A percentile compares a stretch with the other conserved stretches of the same genome.
phyloP scores from a whole-genome alignment of 2,113 vertebrate genomes.

The Nothobranchius kuhntae region DNA sequence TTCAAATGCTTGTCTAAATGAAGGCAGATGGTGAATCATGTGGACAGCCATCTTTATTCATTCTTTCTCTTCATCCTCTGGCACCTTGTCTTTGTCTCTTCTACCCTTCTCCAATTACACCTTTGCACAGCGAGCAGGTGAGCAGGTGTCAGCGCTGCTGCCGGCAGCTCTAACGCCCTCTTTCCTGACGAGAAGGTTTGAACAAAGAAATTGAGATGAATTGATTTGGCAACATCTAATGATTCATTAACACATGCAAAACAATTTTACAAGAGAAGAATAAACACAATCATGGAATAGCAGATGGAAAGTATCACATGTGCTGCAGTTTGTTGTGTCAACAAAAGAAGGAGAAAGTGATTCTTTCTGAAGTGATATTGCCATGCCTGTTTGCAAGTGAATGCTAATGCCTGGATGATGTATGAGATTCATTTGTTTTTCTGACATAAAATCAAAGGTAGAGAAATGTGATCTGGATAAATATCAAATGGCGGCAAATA shows the following conservation, averaged over 20 bases:
- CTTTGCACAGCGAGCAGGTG: constrained; percentile 41
- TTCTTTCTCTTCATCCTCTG: constrained; percentile 8
- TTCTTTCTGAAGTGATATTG: constrained; percentile 25
- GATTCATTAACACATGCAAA: constrained; percentile 58
- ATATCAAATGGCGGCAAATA: constrained; percentile 15
- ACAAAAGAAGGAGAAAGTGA: constrained; percentile 22
- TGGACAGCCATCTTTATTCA: background rate
- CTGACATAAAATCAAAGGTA: constrained; percentile 13
- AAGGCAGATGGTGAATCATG: constrained; percentile 23
- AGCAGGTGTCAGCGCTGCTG: constrained; percentile 44
- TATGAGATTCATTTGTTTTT: constrained; percentile 8
- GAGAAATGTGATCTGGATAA: background rate
- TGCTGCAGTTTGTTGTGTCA: constrained; percentile 33
- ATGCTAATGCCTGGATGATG: constrained; percentile 14
- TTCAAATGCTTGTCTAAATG: constrained; percentile 30
- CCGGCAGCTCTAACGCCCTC: constrained; percentile 35
- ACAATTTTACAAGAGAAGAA: constrained; percentile 36
- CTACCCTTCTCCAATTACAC: constrained; percentile 48
- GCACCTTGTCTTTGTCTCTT: constrained; percentile 21
- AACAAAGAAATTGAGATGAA: constrained; percentile 56
- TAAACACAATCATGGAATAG: constrained; percentile 20
- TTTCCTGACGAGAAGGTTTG: constrained; percentile 22
- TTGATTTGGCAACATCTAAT: constrained; percentile 51
- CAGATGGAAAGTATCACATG: constrained; percentile 55
- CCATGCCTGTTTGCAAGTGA: constrained; percentile 27